Conservation (phyloP, 2,113 vertebrate species). For the Paraplagusia blochii region DNA sequence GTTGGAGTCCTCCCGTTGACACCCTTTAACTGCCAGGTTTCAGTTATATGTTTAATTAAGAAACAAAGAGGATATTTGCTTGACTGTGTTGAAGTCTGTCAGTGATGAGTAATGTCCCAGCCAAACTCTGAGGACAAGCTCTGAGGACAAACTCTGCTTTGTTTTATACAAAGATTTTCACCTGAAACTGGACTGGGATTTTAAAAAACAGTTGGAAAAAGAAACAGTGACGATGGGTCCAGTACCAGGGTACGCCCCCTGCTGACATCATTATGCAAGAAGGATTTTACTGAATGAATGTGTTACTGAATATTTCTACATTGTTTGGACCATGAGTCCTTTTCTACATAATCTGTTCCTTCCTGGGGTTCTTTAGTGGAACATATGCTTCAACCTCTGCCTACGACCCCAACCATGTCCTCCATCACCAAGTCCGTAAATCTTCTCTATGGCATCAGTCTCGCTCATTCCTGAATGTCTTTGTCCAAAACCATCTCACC, state of each 20-base stretch:
- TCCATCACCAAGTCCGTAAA: too few relatives aligned
- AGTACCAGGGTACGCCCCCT: neutral
- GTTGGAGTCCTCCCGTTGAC: neutral
- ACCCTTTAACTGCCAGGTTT: neutral
- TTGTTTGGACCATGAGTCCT: neutral
- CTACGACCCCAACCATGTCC: too few relatives aligned
- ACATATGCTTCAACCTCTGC: too few relatives aligned
- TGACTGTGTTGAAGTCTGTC: neutral
- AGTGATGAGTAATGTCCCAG: neutral
- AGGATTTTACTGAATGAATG: neutral
- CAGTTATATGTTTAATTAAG: neutral
- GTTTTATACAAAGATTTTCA: neutral
- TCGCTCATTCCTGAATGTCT: too few relatives aligned
- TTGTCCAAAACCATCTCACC: too few relatives aligned
- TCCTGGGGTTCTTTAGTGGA: too few relatives aligned
- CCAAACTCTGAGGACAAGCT: neutral
- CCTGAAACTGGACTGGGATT: neutral
- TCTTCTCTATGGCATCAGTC: too few relatives aligned
- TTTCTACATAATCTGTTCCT: too few relatives aligned
- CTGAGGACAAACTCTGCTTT: neutral
- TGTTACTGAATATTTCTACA: neutral
- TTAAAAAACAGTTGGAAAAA: neutral
- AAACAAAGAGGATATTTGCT: slow-evolving; percentile 6
- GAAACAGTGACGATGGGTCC: neutral
- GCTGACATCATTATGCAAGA: neutral